Evolutionary conservation across 2,888 invertebrate genomes (phyloP).

Genomic region (Drosophila borealis): DNA sequence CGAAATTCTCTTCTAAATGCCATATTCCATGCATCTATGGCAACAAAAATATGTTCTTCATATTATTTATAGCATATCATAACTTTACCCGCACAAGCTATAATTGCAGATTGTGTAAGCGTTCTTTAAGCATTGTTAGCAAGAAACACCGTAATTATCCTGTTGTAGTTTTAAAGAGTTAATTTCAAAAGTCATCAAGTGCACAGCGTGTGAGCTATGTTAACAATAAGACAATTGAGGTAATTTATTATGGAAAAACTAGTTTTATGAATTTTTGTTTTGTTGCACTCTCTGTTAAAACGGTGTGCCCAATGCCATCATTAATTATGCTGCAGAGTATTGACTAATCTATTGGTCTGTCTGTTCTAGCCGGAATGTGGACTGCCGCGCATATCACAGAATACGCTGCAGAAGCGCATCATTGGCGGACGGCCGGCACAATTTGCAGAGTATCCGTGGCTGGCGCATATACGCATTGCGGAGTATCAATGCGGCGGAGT

Average conservation of each 20-base stretch:
- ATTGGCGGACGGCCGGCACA: constrained; percentile 92
- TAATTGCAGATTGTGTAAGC: constrained; percentile 25
- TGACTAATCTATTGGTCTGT: constrained; percentile 23
- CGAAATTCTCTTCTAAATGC: too few relatives aligned
- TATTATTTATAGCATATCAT: too few relatives aligned
- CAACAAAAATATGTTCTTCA: too few relatives aligned
- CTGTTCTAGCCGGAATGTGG: constrained; percentile 88
- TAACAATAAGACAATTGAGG: constrained; percentile 40
- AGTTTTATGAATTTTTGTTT: constrained; percentile 27
- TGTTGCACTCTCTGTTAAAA: constrained; percentile 11
- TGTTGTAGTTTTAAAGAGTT: constrained; percentile 9
- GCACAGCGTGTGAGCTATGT: constrained; percentile 24
- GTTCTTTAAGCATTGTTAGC: neutral
- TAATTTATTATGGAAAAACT: constrained; percentile 28
- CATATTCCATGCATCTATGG: too few relatives aligned
- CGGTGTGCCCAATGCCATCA: constrained; percentile 32
- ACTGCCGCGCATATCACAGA: constrained; percentile 86
- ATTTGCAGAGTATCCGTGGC: constrained; percentile 93
- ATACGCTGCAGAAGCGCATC: constrained; percentile 89
- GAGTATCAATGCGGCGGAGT: constrained; percentile 94
- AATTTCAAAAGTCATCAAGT: constrained; percentile 26
- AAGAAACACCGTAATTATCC: constrained; percentile 4
- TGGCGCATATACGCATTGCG: constrained; percentile 92
- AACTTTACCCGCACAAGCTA: neutral
- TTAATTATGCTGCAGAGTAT: constrained; percentile 38